phyloP scores from a whole-genome alignment of 2,888 invertebrate species.

The Hoplodrina ambigua region DNA sequence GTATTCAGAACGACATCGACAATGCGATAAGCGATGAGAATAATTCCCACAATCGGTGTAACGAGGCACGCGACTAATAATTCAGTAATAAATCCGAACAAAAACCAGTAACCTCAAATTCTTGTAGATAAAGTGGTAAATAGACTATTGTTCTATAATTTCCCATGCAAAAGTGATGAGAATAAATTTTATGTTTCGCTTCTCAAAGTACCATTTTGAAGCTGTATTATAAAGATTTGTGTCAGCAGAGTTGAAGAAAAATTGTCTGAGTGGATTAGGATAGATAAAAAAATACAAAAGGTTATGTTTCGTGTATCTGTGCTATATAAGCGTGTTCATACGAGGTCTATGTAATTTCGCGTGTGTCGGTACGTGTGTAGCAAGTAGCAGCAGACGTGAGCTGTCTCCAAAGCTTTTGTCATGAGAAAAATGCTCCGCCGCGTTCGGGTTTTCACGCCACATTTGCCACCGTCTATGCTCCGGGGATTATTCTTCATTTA shows the following conservation, averaged over 20 bases:
- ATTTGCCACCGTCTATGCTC: constrained; percentile 83
- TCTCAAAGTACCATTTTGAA: constrained; percentile 15
- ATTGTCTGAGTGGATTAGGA: constrained; percentile 15
- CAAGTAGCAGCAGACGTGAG: constrained; percentile 74
- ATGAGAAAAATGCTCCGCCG: constrained; percentile 83
- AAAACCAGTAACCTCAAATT: constrained; percentile 55
- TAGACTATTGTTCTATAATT: constrained; percentile 52
- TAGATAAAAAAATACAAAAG: constrained; percentile 36
- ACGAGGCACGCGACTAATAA: constrained; percentile 56
- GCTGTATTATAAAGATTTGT: constrained; percentile 25
- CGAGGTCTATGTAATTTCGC: constrained; percentile 56
- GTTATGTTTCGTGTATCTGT: constrained; percentile 36
- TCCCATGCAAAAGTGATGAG: constrained; percentile 50
- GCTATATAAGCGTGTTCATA: constrained; percentile 45
- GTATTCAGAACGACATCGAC: constrained; percentile 34
- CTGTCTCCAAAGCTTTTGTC: constrained; percentile 83
- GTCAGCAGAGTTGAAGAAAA: constrained; percentile 30
- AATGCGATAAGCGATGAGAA: constrained; percentile 37
- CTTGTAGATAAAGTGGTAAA: constrained; percentile 49
- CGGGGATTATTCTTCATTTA: constrained; percentile 84
- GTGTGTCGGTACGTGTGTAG: constrained; percentile 63
- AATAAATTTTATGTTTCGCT: constrained; percentile 39
- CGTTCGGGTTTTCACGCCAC: constrained; percentile 86
- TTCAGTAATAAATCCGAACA: constrained; percentile 48
- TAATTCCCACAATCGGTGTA: constrained; percentile 43